Evolutionary conservation across 1,140 invertebrate species (phyloP).

Genomic region (Heliconius eleuchia): DNA sequence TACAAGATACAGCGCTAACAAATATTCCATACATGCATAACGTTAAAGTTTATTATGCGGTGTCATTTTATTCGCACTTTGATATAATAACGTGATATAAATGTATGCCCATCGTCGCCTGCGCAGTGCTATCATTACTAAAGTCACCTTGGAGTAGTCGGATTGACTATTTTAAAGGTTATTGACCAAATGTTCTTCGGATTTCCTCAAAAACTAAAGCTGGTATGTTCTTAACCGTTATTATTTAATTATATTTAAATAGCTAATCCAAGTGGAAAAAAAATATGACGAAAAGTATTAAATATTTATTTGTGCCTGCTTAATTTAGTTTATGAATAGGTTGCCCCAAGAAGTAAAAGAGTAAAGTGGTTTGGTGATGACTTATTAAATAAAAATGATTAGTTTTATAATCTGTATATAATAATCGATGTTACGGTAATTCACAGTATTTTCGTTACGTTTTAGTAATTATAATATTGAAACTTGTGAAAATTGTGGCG

Average conservation of each 20-base stretch:
- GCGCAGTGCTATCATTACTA: slow-evolving; percentile 54
- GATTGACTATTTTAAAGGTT: slow-evolving; percentile 48
- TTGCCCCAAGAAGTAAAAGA: no score
- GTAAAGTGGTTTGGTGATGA: no score
- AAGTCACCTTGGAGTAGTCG: slow-evolving; percentile 53
- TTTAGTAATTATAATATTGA: neutral
- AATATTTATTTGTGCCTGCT: no score
- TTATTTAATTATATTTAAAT: slow-evolving; percentile 3
- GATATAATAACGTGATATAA: slow-evolving; percentile 17
- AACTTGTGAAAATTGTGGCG: no score
- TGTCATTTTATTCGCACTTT: slow-evolving; percentile 19
- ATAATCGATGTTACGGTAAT: no score
- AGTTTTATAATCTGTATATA: no score
- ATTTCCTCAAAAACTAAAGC: slow-evolving; percentile 22
- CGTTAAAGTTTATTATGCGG: neutral
- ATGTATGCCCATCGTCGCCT: slow-evolving; percentile 40
- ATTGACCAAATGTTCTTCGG: slow-evolving; percentile 50
- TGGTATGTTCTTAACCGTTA: slow-evolving; percentile 16
- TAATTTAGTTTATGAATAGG: no score
- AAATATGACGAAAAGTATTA: neutral
- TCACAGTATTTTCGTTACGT: neutral
- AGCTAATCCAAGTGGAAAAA: neutral
- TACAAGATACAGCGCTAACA: no score
- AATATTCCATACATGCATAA: neutral
- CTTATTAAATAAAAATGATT: no score